Conservation (phyloP, 2,797 vertebrate genomes). For the Clarias fuscus region DNA sequence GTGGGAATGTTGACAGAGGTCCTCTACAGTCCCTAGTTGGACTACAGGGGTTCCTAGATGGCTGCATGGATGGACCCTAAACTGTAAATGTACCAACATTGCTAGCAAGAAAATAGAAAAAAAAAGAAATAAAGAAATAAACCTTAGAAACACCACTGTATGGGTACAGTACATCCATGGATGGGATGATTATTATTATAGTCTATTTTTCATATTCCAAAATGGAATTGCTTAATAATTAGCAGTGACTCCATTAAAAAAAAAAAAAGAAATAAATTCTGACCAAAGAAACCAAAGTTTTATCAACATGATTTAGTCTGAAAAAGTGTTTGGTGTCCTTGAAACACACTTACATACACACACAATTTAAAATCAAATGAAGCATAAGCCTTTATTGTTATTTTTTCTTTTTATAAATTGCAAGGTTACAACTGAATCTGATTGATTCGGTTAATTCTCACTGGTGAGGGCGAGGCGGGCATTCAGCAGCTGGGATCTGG, state of each 20-base stretch:
- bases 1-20: too few relatives aligned
- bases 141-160: too few relatives aligned
- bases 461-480: constrained; percentile 28
- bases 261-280: neutral
- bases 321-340: neutral
- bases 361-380: constrained; percentile 33
- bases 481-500: constrained; percentile 11
- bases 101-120: neutral
- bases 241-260: neutral
- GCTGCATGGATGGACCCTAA: neutral
- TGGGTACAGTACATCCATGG: too few relatives aligned
- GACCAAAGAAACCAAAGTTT: neutral
- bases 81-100: neutral
- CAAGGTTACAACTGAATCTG: constrained; percentile 53
- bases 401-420: constrained; percentile 44
- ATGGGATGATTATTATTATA: too few relatives aligned
- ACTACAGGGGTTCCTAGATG: too few relatives aligned
- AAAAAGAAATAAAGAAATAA: neutral
- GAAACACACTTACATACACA: neutral
- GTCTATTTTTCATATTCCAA: neutral
- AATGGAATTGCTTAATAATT: neutral
- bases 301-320: neutral
- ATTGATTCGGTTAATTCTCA: constrained; percentile 39
- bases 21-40: too few relatives aligned
- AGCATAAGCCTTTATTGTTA: constrained; percentile 66